Base-by-base conservation (phyloP, 2,888 invertebrate species). In the Sesia bembeciformis region DNA sequence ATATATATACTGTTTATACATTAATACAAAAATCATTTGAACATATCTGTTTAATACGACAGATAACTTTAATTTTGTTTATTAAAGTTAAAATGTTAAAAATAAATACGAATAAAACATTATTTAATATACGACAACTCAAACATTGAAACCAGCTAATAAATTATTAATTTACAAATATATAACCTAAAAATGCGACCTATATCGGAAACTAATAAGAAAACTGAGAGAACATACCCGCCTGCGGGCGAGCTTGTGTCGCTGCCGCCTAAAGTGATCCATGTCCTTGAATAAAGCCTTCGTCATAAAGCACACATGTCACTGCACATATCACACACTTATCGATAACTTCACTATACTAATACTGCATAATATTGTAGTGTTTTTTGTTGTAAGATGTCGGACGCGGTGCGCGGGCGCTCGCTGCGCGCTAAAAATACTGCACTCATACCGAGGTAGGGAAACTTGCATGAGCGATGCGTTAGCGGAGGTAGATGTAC, bases 261-360 rank as follows among this genome's bases (percentile, higher is more conserved):
- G 75, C 63, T 79, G 84, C 55, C 86, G 74, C 65, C 78, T 75
- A 60, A 87, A 82, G 63, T 82, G 82, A 62, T 85, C 82, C 85
- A 84, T 84, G 39, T 57, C 66, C 55, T 57, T 66, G 56, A 59
- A 7, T 40, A 64, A 62, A 74, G 76, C 81, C 77, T 84, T 84
- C 70, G 88, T 88, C 88, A 88, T 88, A 86, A 88, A 65, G 67
- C 65, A 61, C 76, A 76, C 86, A 85, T 85, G 56, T 70, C 77
- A 76, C 74, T 72, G 61, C 68, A 57, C 53, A 52, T 40, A 53
- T 52, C 56, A 58, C 57, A 57, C 60, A 58, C 57, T 7, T 40
- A 5, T n/a, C 40, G n/a, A 23, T 55, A 50, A 49, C 23, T 53
- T 53, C 60, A 61, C 60, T 42, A 60, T 56, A 65, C 62, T 64